Evolutionary conservation across 1,140 invertebrate genomes (phyloP).

Genomic region (Marisa cornuarietis): DNA sequence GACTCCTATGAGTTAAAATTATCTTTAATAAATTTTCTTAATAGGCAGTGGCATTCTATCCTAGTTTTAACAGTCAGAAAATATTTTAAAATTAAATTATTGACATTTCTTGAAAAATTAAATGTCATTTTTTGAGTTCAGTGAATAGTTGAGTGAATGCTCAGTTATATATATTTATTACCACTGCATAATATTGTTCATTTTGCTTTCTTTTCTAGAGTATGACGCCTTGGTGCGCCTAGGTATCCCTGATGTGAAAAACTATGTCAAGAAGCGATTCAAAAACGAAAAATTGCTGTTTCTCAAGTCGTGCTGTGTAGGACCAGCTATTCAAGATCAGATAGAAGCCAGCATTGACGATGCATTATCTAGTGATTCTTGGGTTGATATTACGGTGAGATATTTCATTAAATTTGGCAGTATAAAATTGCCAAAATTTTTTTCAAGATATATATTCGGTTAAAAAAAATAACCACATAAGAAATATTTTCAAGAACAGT

Average conservation of each 20-base stretch:
- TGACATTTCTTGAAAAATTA: background rate
- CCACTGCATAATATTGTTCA: background rate
- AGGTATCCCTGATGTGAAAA: slow-evolving; percentile 86
- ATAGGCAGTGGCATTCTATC: too few relatives aligned
- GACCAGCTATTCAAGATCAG: slow-evolving; percentile 78
- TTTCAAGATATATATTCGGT: too few relatives aligned
- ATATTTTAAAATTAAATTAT: background rate
- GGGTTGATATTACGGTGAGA: slow-evolving; percentile 77
- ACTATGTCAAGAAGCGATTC: slow-evolving; percentile 83
- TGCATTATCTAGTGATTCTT: slow-evolving; percentile 77
- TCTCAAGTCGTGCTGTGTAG: slow-evolving; percentile 82
- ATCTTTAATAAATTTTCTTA: too few relatives aligned
- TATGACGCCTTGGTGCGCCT: slow-evolving; percentile 88
- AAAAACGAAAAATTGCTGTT: slow-evolving; percentile 77
- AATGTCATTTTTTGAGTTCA: too few relatives aligned
- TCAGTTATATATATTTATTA: too few relatives aligned
- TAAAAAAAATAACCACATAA: too few relatives aligned
- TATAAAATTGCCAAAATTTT: too few relatives aligned
- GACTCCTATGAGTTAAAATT: too few relatives aligned
- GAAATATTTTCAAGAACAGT: background rate
- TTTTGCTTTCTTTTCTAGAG: slow-evolving; percentile 71
- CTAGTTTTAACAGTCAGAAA: too few relatives aligned
- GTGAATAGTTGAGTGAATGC: too few relatives aligned
- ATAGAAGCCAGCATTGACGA: slow-evolving; percentile 87
- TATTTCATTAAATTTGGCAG: too few relatives aligned